Base-by-base conservation (phyloP, 1,140 invertebrate species). In the Rhizoglyphus robini region DNA sequence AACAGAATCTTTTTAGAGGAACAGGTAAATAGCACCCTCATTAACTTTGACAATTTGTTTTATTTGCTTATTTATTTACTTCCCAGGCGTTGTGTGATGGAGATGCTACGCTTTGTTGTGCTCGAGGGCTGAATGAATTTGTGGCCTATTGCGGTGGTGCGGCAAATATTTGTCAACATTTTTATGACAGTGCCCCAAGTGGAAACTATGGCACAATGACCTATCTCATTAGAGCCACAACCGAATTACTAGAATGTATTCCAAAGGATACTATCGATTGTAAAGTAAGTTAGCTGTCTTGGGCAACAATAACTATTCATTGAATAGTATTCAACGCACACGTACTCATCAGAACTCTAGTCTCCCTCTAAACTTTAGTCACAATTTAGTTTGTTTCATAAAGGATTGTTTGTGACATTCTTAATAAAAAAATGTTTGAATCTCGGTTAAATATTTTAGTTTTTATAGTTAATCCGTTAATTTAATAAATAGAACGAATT, bases 121-220 rank as follows among this genome's bases (percentile, higher is more conserved):
- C 88, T 4, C 88, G 87, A 76, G 76, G 11, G 81, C 80, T 65
- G 81, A 83, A 65, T 76, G 81, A 68, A 77, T 81, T 31, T 20
- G 23, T 51, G 27, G 29, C 2, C 1, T 76, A 89, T 2, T 96
- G 93, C 74, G 88, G 88, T 36, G 93, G 93, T 36, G 88, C 91
- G 41, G 90, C 88, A 0, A 90, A 87, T 67, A 90, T 99, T 67
- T 98, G 95, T 76, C 88, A 91, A 76, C 90, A 96, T 77, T 89
- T 99, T 73, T 99, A 97, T 76, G 96, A 99, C 75, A 90, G 87
- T 75, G 95, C 96, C 23, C 96, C 96, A 4, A 96, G 91, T 75
- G 96, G 96, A 47, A 86, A 86, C 72, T 97, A 84, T 77, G 96
- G 96, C 63, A 97, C 95, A 20, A 96, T 97, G 90, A 95, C 92